These are phyloP conservation scores for Habroteleia sp. DNA, from an alignment of 2,888 invertebrate species.

Conservation along the genomic window DNA sequence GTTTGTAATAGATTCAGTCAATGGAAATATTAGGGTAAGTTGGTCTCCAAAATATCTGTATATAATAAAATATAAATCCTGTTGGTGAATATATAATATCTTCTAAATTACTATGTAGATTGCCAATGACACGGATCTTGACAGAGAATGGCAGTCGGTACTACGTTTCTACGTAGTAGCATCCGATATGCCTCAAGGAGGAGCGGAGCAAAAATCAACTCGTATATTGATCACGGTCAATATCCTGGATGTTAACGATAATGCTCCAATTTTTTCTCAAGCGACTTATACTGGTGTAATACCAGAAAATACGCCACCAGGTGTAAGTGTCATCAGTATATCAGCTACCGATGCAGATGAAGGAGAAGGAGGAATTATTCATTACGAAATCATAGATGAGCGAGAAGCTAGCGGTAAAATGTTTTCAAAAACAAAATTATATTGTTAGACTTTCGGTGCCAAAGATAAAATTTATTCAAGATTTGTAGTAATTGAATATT, in stretches of 20 bases:
- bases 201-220: constrained; percentile 86
- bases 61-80: no score
- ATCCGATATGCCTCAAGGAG: constrained; percentile 87
- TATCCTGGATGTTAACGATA: constrained; percentile 90
- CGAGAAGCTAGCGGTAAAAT: constrained; percentile 86
- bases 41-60: not conserved
- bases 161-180: constrained; percentile 88
- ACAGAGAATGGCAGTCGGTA: constrained; percentile 87
- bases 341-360: constrained; percentile 90
- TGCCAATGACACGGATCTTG: constrained; percentile 85
- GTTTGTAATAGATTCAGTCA: constrained; percentile 87
- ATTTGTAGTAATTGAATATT: no score
- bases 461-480: no score
- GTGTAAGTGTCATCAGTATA: constrained; percentile 86
- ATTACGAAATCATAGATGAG: constrained; percentile 88
- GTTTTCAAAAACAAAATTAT: no score
- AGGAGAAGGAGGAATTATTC: constrained; percentile 86
- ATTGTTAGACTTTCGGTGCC: no score
- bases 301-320: constrained; percentile 87
- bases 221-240: constrained; percentile 86
- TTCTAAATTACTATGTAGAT: constrained; percentile 77
- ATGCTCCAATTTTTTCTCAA: constrained; percentile 86
- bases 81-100: no score
- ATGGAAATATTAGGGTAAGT: constrained; percentile 85
- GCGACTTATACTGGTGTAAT: constrained; percentile 87